Percentiles rank a stretch among this genome's conserved stretches.
Conservation (phyloP, 2,797 vertebrate species). For the Tenualosa thibaudeaui region DNA sequence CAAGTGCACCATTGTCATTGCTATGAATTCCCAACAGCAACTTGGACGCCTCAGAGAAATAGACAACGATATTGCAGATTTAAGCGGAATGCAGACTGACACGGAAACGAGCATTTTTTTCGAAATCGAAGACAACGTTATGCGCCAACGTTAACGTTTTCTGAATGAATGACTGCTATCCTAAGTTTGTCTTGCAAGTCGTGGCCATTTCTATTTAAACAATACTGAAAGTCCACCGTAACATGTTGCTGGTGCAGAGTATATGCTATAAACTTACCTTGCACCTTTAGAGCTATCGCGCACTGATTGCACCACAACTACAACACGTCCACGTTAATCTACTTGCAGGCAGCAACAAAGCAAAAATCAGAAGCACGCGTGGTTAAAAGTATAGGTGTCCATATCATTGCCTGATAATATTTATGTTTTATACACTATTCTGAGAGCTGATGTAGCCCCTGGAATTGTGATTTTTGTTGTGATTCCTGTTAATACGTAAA, state of each 20-base stretch:
- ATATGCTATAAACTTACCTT: neutral
- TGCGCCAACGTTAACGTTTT: neutral
- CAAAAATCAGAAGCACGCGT: conserved; percentile 32
- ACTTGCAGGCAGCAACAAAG: neutral
- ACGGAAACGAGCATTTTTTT: neutral
- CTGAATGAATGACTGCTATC: neutral
- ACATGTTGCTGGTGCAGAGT: no score
- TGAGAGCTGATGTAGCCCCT: neutral
- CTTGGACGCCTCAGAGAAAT: neutral
- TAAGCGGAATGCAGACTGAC: no score
- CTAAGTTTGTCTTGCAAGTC: neutral
- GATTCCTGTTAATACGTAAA: neutral
- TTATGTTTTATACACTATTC: no score
- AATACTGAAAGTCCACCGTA: neutral
- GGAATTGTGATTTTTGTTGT: neutral
- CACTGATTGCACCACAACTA: neutral
- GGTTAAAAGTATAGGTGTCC: conserved; percentile 21
- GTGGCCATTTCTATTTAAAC: neutral
- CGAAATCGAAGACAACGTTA: no score
- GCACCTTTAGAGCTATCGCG: neutral
- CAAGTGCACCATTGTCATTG: no score
- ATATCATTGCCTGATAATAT: conserved; percentile 53
- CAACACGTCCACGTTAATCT: neutral
- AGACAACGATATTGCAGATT: neutral
- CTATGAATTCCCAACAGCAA: neutral